Evolutionary conservation across 2,888 invertebrate genomes (phyloP).

Genomic region (Drosophila flavopinicola): DNA sequence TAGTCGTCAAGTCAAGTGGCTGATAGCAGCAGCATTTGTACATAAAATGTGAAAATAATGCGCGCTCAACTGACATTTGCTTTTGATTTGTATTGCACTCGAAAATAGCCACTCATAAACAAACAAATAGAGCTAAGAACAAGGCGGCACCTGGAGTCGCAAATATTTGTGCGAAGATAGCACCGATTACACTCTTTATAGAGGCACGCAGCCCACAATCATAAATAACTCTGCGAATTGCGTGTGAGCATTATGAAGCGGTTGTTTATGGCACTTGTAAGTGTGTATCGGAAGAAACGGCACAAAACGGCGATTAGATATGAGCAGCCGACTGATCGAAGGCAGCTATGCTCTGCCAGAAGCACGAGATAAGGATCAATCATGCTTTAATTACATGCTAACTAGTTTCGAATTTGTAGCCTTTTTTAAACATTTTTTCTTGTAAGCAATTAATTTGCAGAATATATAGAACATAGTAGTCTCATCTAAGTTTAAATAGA

Average conservation of each 20-base stretch:
- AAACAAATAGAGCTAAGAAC: background rate
- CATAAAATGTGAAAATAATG: slow-evolving; percentile 50
- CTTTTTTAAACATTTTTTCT: background rate
- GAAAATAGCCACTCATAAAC: slow-evolving; percentile 15
- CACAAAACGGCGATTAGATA: slow-evolving; percentile 54
- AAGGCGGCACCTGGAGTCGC: slow-evolving; percentile 11
- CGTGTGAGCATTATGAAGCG: slow-evolving; percentile 15
- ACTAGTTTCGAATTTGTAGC: background rate
- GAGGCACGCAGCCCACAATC: slow-evolving; percentile 9
- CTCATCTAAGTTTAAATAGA: no score
- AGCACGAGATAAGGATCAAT: slow-evolving; percentile 13
- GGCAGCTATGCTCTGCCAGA: slow-evolving; percentile 14
- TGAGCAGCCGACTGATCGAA: slow-evolving; percentile 28
- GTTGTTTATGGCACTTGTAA: slow-evolving; percentile 30
- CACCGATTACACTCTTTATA: slow-evolving; percentile 17
- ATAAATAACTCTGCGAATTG: slow-evolving; percentile 25
- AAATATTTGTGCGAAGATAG: slow-evolving; percentile 61
- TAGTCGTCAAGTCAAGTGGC: slow-evolving; percentile 18
- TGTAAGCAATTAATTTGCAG: no score
- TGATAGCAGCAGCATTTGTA: slow-evolving; percentile 6
- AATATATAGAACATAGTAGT: no score
- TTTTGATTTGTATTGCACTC: slow-evolving; percentile 30
- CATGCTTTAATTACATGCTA: slow-evolving; percentile 4
- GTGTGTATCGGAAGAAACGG: no score
- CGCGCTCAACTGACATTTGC: slow-evolving; percentile 35